Conservation (phyloP, 2,113 vertebrate species). For the Chroicocephalus ridibundus region DNA sequence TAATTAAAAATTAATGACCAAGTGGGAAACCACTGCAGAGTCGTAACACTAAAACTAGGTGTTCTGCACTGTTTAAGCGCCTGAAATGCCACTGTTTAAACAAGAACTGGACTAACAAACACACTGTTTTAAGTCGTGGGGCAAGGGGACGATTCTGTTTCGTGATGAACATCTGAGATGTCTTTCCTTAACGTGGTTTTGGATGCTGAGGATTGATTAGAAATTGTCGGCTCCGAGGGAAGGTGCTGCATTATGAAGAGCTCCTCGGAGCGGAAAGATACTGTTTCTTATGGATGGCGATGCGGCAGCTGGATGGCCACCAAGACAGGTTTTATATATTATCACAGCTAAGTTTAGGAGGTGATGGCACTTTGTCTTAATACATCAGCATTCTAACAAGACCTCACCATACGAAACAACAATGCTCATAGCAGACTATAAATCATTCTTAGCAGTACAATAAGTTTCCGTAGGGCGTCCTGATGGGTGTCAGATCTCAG, state of each 20-base stretch:
- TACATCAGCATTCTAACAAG: conserved; percentile 56
- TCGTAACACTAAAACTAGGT: background rate
- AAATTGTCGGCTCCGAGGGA: background rate
- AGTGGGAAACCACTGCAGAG: background rate
- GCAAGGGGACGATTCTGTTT: background rate
- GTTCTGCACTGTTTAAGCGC: background rate
- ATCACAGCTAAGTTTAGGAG: conserved; percentile 31
- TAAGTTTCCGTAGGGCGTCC: background rate
- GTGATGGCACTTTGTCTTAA: conserved; percentile 56
- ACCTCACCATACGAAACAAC: conserved; percentile 53
- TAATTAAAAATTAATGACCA: background rate
- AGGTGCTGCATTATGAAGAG: background rate
- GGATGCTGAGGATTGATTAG: background rate
- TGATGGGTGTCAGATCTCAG: conserved; percentile 23
- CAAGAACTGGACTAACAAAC: background rate
- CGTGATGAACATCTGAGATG: background rate
- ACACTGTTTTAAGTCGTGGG: background rate
- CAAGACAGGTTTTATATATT: conserved; percentile 38
- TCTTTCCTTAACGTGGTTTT: background rate
- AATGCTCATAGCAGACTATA: background rate
- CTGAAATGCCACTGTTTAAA: background rate
- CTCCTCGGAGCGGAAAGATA: background rate
- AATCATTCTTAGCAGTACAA: conserved; percentile 59
- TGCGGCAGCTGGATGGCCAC: conserved; percentile 20
- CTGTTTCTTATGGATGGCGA: background rate